These are phyloP conservation scores for Teleogryllus oceanicus DNA, from an alignment of 2,888 invertebrate genomes.

Conservation along the genomic window DNA sequence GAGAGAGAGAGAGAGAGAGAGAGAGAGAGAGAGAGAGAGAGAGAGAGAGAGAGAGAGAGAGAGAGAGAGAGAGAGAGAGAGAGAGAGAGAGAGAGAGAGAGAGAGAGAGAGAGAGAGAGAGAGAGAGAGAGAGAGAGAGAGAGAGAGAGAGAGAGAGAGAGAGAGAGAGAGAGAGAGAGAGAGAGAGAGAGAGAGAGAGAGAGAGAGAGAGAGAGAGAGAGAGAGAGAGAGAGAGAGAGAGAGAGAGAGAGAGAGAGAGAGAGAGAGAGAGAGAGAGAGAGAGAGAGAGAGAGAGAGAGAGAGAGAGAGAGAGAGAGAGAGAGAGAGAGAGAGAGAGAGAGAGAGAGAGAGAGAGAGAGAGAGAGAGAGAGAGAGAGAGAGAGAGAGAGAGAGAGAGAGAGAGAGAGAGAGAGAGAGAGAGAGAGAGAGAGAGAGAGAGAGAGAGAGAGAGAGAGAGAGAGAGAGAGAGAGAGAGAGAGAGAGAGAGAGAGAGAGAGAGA, in stretches of 20 bases:
- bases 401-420: background rate
- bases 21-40: background rate
- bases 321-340: background rate
- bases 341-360: background rate
- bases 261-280: background rate
- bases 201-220: background rate
- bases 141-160: background rate
- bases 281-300: background rate
- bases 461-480: background rate
- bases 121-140: background rate
- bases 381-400: background rate
- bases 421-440: background rate
- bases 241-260: background rate
- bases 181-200: background rate
- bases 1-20: background rate
- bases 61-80: background rate
- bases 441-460: background rate
- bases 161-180: background rate
- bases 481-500: background rate
- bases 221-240: background rate
- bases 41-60: background rate
- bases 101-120: background rate
- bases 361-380: background rate
- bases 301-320: background rate
- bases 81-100: background rate